A percentile compares a stretch with the other conserved stretches of the same genome.
phyloP scores from a whole-genome alignment of 2,797 vertebrate species.

The Dendrocincla fuliginosa region DNA sequence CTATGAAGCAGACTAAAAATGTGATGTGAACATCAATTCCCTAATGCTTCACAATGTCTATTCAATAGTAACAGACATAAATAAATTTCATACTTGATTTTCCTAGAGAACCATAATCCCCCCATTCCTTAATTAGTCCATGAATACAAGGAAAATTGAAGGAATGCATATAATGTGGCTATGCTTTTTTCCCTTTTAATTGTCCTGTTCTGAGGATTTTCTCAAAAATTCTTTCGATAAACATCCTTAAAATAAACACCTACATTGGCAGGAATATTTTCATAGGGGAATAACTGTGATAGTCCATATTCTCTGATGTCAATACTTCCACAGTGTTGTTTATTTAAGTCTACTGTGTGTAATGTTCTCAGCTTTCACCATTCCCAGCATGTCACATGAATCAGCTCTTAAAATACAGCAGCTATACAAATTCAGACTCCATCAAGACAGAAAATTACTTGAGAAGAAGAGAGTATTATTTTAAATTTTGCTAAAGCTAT shows the following conservation, averaged over 20 bases:
- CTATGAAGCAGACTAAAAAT: not conserved
- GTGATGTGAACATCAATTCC: not conserved
- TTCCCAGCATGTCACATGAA: not conserved
- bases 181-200: not conserved
- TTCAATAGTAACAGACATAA: not conserved
- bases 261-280: not conserved
- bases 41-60: not conserved
- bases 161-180: not conserved
- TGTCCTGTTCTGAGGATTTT: not conserved
- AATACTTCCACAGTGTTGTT: not conserved
- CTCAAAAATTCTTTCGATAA: not conserved
- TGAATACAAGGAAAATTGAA: not conserved
- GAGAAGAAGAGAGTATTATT: not conserved
- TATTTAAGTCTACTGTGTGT: not conserved
- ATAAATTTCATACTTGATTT: conserved; percentile 4
- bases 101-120: not conserved
- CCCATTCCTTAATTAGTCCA: not conserved
- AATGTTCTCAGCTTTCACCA: not conserved
- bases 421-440: not conserved
- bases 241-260: not conserved
- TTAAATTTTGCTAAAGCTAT: not conserved
- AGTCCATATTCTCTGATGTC: not conserved
- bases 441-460: not conserved
- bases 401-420: not conserved
- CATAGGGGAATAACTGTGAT: not conserved